Evolutionary conservation across 1,140 invertebrate species (phyloP), one percentile per base, ranked within the genome.

Genomic region (Drosophila equinoxialis): DNA sequence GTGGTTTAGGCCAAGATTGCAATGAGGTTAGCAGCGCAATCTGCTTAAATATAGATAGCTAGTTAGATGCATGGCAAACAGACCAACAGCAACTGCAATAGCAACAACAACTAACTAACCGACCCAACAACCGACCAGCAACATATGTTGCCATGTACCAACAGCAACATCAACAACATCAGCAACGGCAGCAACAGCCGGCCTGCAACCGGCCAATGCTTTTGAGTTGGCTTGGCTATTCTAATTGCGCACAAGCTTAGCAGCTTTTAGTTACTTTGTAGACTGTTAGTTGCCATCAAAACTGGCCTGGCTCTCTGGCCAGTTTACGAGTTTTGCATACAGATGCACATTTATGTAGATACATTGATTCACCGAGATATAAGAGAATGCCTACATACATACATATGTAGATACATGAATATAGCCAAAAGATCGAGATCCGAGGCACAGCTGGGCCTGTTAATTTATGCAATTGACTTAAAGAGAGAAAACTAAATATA

Each of bases 11-110:
- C 74, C 74, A 68, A 74, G 77, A 75, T 90, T 79, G 84, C 84
- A 89, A 84, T 89, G 84, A 66, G 84, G 84, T 89, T 89, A 89
- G 84, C 84, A 68, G 84, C 84, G 84, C 84, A 89, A 89, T 87
- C 84, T 87, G 84, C 80, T 89, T 84, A 87, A 87, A 89, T 87
- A 87, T 87, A 87, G 84, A 87, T 89, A 84, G 84, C 84, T 87
- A 86, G 84, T 84, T 87, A 87, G 84, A 79, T 72, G 77, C 65
- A 69, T 65, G 70, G 79, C 79, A 68, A 81, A 63, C 67, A 73
- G 64, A 68, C 66, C 65, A 65, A 76, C 72, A 30, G 6, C 26
- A 26, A 26, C 3, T 4, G 35, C 35, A 10, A 37, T 3, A 37
- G 8, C 35, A 37, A 37, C 48, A 72, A 67, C 74, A 26, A 59